phyloP scores from a whole-genome alignment of 2,797 vertebrate species.

The Neosilurus mollespiculum region DNA sequence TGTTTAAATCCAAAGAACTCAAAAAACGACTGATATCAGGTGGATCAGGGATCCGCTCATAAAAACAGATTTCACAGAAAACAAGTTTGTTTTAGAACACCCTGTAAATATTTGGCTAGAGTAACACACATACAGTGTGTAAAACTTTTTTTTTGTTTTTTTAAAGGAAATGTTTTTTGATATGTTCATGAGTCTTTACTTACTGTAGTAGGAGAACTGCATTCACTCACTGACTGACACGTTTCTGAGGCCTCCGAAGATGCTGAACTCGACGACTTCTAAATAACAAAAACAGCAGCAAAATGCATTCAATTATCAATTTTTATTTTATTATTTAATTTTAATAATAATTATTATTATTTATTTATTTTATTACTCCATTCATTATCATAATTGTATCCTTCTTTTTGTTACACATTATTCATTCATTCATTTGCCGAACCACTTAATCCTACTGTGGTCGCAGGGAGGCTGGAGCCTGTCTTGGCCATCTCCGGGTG shows the following conservation, averaged over 20 bases:
- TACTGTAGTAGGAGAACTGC: conserved; percentile 93
- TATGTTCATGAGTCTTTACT: conserved; percentile 2
- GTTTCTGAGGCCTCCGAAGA: conserved; percentile 97
- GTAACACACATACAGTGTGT: not conserved
- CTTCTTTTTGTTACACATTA: too few species aligned
- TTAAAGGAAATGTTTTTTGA: not conserved
- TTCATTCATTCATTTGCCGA: too few species aligned
- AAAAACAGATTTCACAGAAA: not conserved
- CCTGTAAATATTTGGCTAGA: not conserved
- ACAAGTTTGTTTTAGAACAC: not conserved
- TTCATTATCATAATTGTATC: too few species aligned
- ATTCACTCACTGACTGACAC: conserved; percentile 97
- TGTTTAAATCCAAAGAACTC: not conserved
- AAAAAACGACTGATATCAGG: too few species aligned
- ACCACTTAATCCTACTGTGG: too few species aligned
- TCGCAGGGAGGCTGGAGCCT: too few species aligned
- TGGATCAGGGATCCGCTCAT: not conserved
- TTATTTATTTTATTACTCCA: too few species aligned
- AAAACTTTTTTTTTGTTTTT: too few species aligned
- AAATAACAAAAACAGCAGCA: not conserved
- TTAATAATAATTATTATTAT: too few species aligned
- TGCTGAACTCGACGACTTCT: conserved; percentile 97
- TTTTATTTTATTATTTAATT: too few species aligned
- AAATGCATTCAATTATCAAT: not conserved
- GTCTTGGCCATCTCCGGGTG: too few species aligned